These are phyloP conservation scores for Tachina grossa DNA, from an alignment of 2,888 invertebrate genomes.

Conservation along the genomic window DNA sequence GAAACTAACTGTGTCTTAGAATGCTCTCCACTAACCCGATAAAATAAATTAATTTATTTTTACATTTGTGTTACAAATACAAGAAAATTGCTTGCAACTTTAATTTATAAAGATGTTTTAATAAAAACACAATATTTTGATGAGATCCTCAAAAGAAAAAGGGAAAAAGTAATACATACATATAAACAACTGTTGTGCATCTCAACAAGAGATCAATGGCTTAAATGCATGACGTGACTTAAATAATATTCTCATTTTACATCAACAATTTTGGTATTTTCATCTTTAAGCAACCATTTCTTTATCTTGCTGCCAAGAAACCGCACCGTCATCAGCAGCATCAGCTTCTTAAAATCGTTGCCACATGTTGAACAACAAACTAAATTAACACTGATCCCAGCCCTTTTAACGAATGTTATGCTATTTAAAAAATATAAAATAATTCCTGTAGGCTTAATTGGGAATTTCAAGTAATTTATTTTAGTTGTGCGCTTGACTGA, in stretches of 20 bases:
- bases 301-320: background rate
- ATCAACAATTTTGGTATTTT: constrained; percentile 1
- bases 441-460: constrained; percentile 34
- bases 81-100: no score
- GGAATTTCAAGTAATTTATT: constrained; percentile 55
- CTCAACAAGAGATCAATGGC: constrained; percentile 59
- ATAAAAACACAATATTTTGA: no score
- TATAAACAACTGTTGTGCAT: constrained; percentile 57
- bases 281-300: constrained; percentile 11
- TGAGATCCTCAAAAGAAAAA: background rate
- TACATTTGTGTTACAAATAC: no score
- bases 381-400: constrained; percentile 54
- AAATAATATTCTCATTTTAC: constrained; percentile 27
- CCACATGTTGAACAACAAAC: constrained; percentile 48
- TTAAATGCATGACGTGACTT: constrained; percentile 57
- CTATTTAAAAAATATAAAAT: constrained; percentile 8
- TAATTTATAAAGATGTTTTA: no score
- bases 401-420: constrained; percentile 38
- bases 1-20: no score
- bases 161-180: constrained; percentile 1
- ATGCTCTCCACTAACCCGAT: no score
- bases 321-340: constrained; percentile 1
- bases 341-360: constrained; percentile 4
- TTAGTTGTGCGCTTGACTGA: constrained; percentile 57
- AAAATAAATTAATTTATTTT: no score